Evolutionary conservation across 2,113 vertebrate genomes (phyloP).

Genomic region (Cyphotilapia sp.): DNA sequence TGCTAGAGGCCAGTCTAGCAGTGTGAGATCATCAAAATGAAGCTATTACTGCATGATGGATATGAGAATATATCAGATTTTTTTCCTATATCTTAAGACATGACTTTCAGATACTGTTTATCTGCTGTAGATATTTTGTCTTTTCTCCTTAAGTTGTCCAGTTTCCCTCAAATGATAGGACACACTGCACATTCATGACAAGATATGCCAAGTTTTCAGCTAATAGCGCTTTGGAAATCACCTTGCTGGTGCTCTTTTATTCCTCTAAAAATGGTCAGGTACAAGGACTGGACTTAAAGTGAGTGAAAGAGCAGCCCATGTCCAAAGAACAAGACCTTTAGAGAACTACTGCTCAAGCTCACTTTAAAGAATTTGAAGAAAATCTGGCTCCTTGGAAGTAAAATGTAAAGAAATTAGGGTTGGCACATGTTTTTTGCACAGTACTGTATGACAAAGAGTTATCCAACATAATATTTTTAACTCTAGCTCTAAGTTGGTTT

Average conservation of each 20-base stretch:
- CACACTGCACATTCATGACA: neutral
- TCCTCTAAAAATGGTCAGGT: neutral
- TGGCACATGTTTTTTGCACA: neutral
- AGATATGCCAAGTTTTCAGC: neutral
- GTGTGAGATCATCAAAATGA: neutral
- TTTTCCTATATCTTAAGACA: neutral
- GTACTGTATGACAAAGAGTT: neutral
- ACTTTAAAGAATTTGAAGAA: neutral
- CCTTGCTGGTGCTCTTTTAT: neutral
- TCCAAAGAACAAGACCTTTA: neutral
- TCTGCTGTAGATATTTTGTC: neutral
- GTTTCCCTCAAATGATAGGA: neutral
- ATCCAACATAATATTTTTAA: neutral
- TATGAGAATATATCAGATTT: neutral
- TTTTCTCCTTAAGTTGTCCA: neutral
- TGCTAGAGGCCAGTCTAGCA: neutral
- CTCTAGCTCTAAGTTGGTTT: neutral
- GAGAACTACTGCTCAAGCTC: neutral
- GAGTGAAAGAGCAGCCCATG: neutral
- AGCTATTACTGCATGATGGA: neutral
- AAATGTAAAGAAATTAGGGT: neutral
- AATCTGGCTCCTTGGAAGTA: neutral
- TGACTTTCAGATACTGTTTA: neutral
- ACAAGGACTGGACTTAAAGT: neutral
- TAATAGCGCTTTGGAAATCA: neutral